These are phyloP conservation scores for Drosophila mayaguana DNA, from an alignment of 2,888 invertebrate species.

Conservation along the genomic window DNA sequence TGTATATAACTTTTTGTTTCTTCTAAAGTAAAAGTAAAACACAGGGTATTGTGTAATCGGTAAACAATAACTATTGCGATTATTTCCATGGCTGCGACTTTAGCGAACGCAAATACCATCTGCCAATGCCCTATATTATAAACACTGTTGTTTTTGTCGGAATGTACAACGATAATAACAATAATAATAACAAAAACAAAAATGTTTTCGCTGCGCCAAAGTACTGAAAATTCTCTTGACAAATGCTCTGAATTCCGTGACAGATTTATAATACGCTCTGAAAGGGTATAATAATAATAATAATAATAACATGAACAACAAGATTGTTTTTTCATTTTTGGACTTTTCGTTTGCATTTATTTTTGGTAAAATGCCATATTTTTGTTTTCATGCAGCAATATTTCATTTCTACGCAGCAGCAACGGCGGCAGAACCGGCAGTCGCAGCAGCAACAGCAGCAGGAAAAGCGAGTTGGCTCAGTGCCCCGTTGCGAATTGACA, in stretches of 20 bases:
- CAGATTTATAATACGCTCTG: conserved; percentile 9
- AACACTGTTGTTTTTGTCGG: conserved; percentile 36
- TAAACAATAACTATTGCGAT: background rate
- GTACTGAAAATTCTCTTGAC: conserved; percentile 7
- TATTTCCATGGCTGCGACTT: conserved; percentile 24
- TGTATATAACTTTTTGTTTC: background rate
- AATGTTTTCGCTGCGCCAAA: conserved; percentile 2
- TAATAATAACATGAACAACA: conserved; percentile 18
- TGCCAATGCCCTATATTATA: conserved; percentile 41
- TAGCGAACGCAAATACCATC: conserved; percentile 27
- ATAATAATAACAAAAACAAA: background rate
- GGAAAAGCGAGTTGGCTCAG: conserved; percentile 56
- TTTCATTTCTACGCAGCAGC: conserved; percentile 64
- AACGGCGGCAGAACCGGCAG: conserved; percentile 4
- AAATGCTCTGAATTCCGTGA: conserved; percentile 9
- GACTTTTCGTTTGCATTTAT: conserved; percentile 64
- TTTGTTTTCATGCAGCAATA: conserved; percentile 60
- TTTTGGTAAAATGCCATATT: conserved; percentile 83
- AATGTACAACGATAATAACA: conserved; percentile 28
- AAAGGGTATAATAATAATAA: conserved; percentile 16
- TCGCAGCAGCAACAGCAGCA: background rate
- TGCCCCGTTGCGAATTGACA: conserved; percentile 43
- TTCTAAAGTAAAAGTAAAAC: background rate
- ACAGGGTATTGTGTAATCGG: conserved; percentile 10
- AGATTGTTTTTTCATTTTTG: conserved; percentile 56